Evolutionary conservation across 2,797 vertebrate species (phyloP), one percentile per base, ranked within the genome.

Genomic region (Mycteria americana): DNA sequence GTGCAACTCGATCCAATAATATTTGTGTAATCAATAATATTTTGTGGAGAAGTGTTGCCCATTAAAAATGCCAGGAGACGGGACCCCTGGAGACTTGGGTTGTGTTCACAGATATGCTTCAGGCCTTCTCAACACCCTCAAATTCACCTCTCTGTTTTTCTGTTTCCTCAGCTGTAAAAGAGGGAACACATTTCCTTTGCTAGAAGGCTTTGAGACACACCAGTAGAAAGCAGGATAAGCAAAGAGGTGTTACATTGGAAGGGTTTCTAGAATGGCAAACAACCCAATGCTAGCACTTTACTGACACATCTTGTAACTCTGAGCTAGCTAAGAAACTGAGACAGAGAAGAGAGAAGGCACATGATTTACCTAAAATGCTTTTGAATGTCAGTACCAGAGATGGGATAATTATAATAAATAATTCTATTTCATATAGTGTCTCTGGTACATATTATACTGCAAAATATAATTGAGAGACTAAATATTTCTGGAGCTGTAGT

Each of bases 391-490:
- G 18, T 57, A 23, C 19, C 15, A 74, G 75, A 88, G 35, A 85
- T 72, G 11, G 13, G 35, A 83, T 83, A 95, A 93, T 91, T 88
- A 72, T 48, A 85, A 83, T 59, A 93, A 91, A 91, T 88, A 91
- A 75, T 92, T 94, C 45, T 45, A 46, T 94, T 78, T 89, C 50
- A 72, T 78, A 10, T 46, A 77, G 21, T 51, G 19, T 43, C 53
- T 94, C 72, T 93, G 50, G 46, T 87, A 68, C 30, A 31, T 46
- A 74, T 74, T 74, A 43, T 72, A 74, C 35, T 80, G 68, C 53
- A 92, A 93, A 89, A 92, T 83, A 54, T 54, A 86, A 73, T 39
- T 27, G 50, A 88, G 75, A 65, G 31, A 56, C 46, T 81, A 89
- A 93, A 85, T 92, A 95, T 94, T 94, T 91, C 63, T 89, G 68